These are phyloP conservation scores for Pollachius pollachius DNA, from an alignment of 2,113 vertebrate species.

Conservation along the genomic window DNA sequence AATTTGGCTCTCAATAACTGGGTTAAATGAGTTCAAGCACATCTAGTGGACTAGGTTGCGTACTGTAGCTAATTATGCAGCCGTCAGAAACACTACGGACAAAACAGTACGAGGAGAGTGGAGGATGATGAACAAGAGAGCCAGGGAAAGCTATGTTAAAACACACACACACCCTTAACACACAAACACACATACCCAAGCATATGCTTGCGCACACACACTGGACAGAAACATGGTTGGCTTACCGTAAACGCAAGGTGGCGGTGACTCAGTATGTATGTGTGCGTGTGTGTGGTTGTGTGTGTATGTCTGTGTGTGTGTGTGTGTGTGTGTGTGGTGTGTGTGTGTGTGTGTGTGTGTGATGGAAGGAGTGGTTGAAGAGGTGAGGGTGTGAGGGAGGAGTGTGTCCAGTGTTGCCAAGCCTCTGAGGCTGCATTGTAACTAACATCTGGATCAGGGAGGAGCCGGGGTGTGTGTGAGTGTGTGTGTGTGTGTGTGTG, in stretches of 20 bases:
- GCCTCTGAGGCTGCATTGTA: conserved; percentile 33
- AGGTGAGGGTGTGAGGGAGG: conserved; percentile 42
- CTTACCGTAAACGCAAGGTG: conserved; percentile 46
- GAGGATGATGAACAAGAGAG: background rate
- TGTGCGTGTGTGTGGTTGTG: conserved; percentile 8
- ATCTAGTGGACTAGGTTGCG: background rate
- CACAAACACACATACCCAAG: background rate
- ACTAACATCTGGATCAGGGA: conserved; percentile 60
- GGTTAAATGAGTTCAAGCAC: background rate
- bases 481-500: conserved; percentile 7
- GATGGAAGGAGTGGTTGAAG: background rate
- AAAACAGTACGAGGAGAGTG: background rate
- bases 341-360: conserved; percentile 20
- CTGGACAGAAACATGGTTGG: conserved; percentile 24
- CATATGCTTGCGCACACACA: background rate
- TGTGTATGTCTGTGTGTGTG: conserved; percentile 2
- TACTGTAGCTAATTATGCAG: conserved; percentile 1
- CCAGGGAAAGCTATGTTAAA: background rate
- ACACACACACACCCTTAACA: background rate
- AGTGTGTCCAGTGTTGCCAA: conserved; percentile 38
- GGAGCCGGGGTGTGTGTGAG: conserved; percentile 11
- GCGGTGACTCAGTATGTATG: conserved; percentile 41
- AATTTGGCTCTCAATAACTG: background rate
- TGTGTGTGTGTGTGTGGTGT: conserved; percentile 16
- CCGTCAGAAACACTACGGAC: background rate